Evolutionary conservation across 2,113 vertebrate genomes (phyloP).

Genomic region (Otolemur garnettii): DNA sequence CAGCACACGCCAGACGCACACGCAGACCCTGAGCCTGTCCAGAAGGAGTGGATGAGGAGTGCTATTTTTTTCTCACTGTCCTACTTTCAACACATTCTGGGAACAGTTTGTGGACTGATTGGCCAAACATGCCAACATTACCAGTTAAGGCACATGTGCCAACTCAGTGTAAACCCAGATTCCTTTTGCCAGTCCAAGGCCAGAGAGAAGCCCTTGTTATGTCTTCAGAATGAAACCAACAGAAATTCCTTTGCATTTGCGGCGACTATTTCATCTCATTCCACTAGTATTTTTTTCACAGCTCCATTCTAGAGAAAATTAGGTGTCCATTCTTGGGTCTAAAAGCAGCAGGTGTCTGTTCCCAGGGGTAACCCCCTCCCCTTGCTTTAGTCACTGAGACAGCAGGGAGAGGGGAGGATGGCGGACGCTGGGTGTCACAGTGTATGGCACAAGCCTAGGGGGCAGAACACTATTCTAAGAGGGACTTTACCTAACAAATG

Average conservation of each 20-base stretch:
- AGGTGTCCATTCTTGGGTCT: not conserved
- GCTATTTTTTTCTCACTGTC: not conserved
- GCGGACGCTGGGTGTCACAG: no score
- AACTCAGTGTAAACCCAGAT: not conserved
- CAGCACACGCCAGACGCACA: not conserved
- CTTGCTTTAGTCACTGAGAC: not conserved
- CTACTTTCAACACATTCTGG: not conserved
- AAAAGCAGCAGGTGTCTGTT: not conserved
- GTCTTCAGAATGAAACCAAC: not conserved
- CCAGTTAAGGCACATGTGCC: not conserved
- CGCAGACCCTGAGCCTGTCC: not conserved
- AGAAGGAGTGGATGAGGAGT: accelerated
- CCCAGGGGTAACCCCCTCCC: accelerated
- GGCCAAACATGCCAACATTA: not conserved
- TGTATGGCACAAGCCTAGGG: no score
- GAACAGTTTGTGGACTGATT: accelerated
- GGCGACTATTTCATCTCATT: no score
- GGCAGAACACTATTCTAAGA: no score
- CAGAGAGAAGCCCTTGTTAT: not conserved
- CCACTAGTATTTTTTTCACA: not conserved
- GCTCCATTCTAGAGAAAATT: no score
- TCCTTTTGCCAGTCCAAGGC: no score
- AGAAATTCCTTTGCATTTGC: not conserved
- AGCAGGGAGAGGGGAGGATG: no score
- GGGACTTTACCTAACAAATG: no score